Evolutionary conservation across 2,797 vertebrate genomes (phyloP).

Genomic region (Micromesistius poutassou): DNA sequence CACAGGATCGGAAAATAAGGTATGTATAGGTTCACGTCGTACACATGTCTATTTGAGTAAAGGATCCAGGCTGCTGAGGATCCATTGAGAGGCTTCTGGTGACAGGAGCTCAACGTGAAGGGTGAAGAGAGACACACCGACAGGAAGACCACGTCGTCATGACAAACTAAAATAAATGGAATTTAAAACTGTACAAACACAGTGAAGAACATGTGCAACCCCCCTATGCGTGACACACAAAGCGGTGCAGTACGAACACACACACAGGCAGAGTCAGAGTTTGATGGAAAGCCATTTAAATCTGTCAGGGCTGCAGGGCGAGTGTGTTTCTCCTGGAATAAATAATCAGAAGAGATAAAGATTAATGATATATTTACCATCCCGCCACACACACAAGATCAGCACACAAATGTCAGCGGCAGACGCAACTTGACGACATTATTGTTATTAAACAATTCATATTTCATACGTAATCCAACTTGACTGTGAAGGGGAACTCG

Average conservation of each 20-base stretch:
- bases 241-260: not conserved
- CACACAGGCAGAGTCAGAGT: conserved; percentile 16
- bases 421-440: conserved; percentile 49
- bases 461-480: conserved; percentile 11
- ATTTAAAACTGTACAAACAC: conserved; percentile 1
- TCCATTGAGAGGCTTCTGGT: not conserved
- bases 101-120: not conserved
- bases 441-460: conserved; percentile 49
- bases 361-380: conserved; percentile 64
- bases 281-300: conserved; percentile 46
- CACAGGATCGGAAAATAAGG: not conserved
- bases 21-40: not conserved
- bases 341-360: conserved; percentile 57
- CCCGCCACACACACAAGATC: conserved; percentile 36
- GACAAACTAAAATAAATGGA: not conserved
- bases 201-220: conserved; percentile 6
- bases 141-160: not conserved
- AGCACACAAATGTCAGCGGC: conserved; percentile 33
- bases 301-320: conserved; percentile 48
- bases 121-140: not conserved
- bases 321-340: conserved; percentile 50
- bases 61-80: not conserved
- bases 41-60: not conserved
- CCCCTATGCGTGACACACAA: not conserved
- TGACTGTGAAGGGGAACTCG: not conserved